These are phyloP conservation scores for Sinohyriopsis cumingii DNA, from an alignment of 2,888 invertebrate genomes.

Conservation along the genomic window DNA sequence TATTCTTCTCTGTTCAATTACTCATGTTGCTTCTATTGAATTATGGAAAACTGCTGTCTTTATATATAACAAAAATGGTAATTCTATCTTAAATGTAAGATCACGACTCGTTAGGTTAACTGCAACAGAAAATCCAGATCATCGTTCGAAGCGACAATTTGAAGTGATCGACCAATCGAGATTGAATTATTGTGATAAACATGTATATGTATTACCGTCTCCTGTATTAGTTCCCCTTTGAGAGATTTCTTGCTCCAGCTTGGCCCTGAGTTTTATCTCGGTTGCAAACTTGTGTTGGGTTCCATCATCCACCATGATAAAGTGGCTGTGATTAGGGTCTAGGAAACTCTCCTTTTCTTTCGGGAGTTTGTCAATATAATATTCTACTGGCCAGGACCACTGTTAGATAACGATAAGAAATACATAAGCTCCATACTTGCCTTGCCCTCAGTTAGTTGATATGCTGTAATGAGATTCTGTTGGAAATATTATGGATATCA, in stretches of 20 bases:
- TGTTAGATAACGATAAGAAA: slow-evolving; percentile 27
- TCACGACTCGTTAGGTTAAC: too few relatives aligned
- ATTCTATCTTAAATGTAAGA: too few relatives aligned
- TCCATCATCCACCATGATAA: slow-evolving; percentile 70
- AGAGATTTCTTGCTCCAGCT: slow-evolving; percentile 60
- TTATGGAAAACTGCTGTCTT: too few relatives aligned
- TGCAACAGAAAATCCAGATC: too few relatives aligned
- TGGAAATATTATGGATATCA: too few relatives aligned
- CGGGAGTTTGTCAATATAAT: slow-evolving; percentile 42
- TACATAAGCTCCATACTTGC: background rate
- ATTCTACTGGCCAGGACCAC: slow-evolving; percentile 61
- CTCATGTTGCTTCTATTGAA: too few relatives aligned
- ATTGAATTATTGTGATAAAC: too few relatives aligned
- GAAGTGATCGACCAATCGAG: too few relatives aligned
- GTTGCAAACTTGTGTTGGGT: slow-evolving; percentile 60
- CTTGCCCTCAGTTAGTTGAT: background rate
- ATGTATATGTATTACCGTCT: slow-evolving; percentile 24
- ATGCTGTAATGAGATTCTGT: too few relatives aligned
- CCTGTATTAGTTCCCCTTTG: slow-evolving; percentile 49
- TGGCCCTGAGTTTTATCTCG: slow-evolving; percentile 65
- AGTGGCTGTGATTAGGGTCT: slow-evolving; percentile 71
- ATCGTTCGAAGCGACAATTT: too few relatives aligned
- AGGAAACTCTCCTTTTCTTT: slow-evolving; percentile 42
- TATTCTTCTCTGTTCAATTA: too few relatives aligned
- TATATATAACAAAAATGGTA: too few relatives aligned